phyloP scores from a whole-genome alignment of 2,888 invertebrate genomes.

The Omphaloscelis lunosa region DNA sequence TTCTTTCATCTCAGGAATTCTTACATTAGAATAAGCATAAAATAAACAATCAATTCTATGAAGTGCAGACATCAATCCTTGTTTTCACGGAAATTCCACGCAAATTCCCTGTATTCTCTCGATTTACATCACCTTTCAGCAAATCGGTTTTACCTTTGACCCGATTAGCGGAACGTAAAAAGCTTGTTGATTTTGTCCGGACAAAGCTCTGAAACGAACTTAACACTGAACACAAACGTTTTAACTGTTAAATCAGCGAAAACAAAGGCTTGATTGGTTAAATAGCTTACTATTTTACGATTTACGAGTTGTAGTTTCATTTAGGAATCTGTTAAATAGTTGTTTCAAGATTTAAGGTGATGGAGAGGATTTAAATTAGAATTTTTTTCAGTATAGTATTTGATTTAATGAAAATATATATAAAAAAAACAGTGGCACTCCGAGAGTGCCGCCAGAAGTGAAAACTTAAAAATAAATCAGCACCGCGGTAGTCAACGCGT shows the following conservation, averaged over 20 bases:
- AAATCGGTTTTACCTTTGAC: slow-evolving; percentile 35
- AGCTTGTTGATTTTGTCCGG: slow-evolving; percentile 60
- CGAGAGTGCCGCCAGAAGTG: too few species aligned
- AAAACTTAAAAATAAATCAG: too few species aligned
- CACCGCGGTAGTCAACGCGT: too few species aligned
- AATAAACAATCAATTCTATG: not conserved
- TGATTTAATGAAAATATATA: too few species aligned
- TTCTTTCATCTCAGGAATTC: not conserved
- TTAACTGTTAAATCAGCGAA: slow-evolving; percentile 61
- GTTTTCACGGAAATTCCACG: not conserved
- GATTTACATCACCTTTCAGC: slow-evolving; percentile 29
- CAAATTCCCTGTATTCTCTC: slow-evolving; percentile 12
- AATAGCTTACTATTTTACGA: slow-evolving; percentile 48
- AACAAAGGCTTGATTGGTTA: slow-evolving; percentile 62
- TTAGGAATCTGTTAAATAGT: slow-evolving; percentile 20
- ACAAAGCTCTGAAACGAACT: slow-evolving; percentile 64
- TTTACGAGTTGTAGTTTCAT: slow-evolving; percentile 32
- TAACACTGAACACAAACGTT: slow-evolving; percentile 60
- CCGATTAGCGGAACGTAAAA: slow-evolving; percentile 65
- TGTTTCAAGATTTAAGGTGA: slow-evolving; percentile 9
- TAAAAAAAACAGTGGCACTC: too few species aligned
- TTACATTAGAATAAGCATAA: not conserved
- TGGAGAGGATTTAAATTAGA: slow-evolving; percentile 2
- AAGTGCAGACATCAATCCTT: not conserved
- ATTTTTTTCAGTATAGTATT: not conserved